These are phyloP conservation scores for Phenganax marumi DNA, from an alignment of 92 coral and sea anemone genomes.

Conservation along the genomic window DNA sequence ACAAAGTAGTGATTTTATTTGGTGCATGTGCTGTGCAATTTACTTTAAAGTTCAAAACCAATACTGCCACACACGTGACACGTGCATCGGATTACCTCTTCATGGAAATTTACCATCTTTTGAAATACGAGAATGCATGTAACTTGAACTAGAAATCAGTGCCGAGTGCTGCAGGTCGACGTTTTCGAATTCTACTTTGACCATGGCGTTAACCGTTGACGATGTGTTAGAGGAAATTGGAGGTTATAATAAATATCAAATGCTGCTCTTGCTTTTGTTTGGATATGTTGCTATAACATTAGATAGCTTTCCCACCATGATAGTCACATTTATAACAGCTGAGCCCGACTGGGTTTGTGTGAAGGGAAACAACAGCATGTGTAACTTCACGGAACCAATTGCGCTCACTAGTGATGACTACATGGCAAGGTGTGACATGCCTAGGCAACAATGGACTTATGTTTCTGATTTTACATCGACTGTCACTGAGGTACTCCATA, in stretches of 20 bases:
- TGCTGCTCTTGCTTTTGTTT: slow-evolving; percentile 55
- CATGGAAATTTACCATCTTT: no score
- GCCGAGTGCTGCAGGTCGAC: not conserved
- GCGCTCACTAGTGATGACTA: slow-evolving; percentile 54
- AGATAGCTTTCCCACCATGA: slow-evolving; percentile 52
- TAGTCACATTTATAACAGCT: slow-evolving; percentile 68
- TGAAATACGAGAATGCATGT: not conserved
- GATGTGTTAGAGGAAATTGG: slow-evolving; percentile 73
- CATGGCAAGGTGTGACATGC: slow-evolving; percentile 64
- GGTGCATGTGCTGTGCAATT: no score
- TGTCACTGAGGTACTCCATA: slow-evolving; percentile 65
- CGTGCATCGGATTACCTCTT: no score
- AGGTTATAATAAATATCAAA: slow-evolving; percentile 73
- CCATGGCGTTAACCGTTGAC: slow-evolving; percentile 55
- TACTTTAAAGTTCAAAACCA: no score
- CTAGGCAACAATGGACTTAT: slow-evolving; percentile 69
- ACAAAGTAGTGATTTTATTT: no score
- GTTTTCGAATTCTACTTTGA: not conserved
- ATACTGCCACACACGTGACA: no score
- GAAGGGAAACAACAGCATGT: slow-evolving; percentile 57
- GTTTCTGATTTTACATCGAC: slow-evolving; percentile 64
- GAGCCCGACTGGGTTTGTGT: slow-evolving; percentile 82
- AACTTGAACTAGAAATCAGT: not conserved
- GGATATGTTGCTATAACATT: slow-evolving; percentile 39
- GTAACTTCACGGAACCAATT: slow-evolving; percentile 54